These are phyloP conservation scores for Mus spretus DNA, from an alignment of 2,797 vertebrate species.

Conservation along the genomic window DNA sequence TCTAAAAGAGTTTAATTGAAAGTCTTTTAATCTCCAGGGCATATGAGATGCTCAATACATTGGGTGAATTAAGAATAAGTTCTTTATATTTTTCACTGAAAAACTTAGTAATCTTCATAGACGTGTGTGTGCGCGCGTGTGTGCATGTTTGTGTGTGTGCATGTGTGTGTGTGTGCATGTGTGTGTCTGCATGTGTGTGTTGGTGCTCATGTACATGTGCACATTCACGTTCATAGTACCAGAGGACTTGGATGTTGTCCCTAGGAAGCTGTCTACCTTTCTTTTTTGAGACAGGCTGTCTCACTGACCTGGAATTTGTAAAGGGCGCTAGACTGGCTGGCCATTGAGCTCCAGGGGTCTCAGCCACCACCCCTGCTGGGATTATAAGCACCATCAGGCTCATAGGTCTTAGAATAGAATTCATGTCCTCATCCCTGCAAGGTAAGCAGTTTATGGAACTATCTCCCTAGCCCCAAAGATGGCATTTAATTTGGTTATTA, in stretches of 20 bases:
- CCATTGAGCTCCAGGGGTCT: background rate
- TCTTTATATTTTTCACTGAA: constrained; percentile 43
- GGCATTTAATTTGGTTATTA: constrained; percentile 1
- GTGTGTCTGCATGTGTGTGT: background rate
- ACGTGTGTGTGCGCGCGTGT: background rate
- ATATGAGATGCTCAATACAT: background rate
- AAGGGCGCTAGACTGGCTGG: background rate
- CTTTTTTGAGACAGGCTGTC: background rate
- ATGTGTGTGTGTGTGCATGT: background rate
- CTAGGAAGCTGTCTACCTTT: background rate
- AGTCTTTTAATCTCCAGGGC: background rate
- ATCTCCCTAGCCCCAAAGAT: background rate
- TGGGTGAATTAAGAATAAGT: constrained; percentile 54
- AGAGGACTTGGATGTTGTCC: background rate
- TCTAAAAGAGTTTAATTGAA: background rate
- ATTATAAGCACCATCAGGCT: background rate
- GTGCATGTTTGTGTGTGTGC: background rate
- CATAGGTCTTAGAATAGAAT: background rate
- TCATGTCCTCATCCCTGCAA: background rate
- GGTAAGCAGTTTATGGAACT: background rate
- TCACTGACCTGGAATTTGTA: background rate
- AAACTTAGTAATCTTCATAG: constrained; percentile 31
- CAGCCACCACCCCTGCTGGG: background rate
- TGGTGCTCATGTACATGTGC: background rate
- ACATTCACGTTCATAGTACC: too few species aligned